Base-by-base conservation (phyloP, 1,140 invertebrate genomes). In the Magallana angulata region DNA sequence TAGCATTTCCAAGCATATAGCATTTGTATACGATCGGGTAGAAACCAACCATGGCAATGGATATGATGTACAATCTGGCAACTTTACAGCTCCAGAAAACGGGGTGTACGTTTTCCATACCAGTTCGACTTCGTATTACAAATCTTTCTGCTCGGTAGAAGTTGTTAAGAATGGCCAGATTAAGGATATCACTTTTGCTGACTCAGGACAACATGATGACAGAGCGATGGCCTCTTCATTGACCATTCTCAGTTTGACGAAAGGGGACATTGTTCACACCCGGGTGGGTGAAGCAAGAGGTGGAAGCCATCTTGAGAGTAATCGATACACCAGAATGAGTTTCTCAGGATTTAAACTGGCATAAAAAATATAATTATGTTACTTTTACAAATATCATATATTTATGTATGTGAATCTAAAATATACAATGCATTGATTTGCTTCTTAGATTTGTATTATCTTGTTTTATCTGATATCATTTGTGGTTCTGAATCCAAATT, bases 71-170 rank as follows among this genome's bases (percentile, higher is more conserved):
- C n/a, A 12, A 48, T 57, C 8, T 14, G 81, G 81, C 9, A 82
- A 82, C 14, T 83, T 83, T 12, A 83, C 16, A n/a, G 82, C 82
- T 14, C 82, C 82, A 83, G 18, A 9, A 60, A 59, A 60, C 7
- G 82, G 82, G 7, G 12, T 83, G 1, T 83, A 83, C 36, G 14
- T 83, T 9, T 83, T 83, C 57, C 82, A 83, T 24, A 59, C 56
- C 8, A 59, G 57, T 0, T 59, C 82, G 24, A 59, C 57, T 24
- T 57, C 60, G 14, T 24, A 24, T 24, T 7, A 59, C 11, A 83
- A 24, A 60, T 83, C 82, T 30, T 83, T 14, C 16, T 18, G 57
- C 12, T 18, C 16, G 3, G 60, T 83, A 14, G 57, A 83, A 83
- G 18, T 83, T 14, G 57, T 83, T 12, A 16, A n/a, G 0, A 36